Base-by-base conservation (phyloP, 1,140 invertebrate genomes). In the Trichogramma pretiosum region DNA sequence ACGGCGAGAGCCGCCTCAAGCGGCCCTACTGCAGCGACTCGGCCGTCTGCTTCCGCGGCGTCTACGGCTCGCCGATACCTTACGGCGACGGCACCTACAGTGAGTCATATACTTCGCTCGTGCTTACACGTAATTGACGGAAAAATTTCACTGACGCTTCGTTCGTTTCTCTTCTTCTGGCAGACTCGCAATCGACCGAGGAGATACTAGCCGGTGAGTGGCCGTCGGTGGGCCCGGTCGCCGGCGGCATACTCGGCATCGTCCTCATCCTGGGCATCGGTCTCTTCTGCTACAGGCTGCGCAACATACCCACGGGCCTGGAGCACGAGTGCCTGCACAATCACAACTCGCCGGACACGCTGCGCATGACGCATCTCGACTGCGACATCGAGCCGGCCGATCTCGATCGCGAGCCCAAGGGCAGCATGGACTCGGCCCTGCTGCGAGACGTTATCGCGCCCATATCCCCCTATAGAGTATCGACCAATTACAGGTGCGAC, bases 381-480 rank as follows among this genome's bases (percentile, higher is more conserved):
- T 60, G 62, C 0, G 68, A 69, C 14, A 40, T 42, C 0, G 68
- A 70, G 22, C 58, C 62, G 0, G 55, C 65, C 45, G 69, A 72
- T 46, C 33, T 65, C 8, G 65, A 72, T n/a, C 35, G 48, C 8
- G 66, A 67, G 24, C 57, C 59, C 1, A 72, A 72, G 32, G 54
- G 59, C 41, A 68, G 77, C 56, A 72, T 79, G 51, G 78, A 83
- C 51, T 80, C 80, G 38, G 50, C 50, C 0, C 58, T 83, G 28
- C 58, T 82, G 28, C 74, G 68, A 36, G 74, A 77, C 36, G 61
- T 60, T 23, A 74, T 75, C 21, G 76, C 85, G 1, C 81, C 84
- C 3, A 81, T 91, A 50, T 93, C 89, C 1, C 91, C 91, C 0
- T 94, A 94, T 62, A 80, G 87, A 35, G 82, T 93, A 33, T 82